A percentile compares a stretch with the other conserved stretches of the same genome.
Evolutionary conservation across 2,113 vertebrate genomes (phyloP).

Genomic region (Myotis lucifugus): DNA sequence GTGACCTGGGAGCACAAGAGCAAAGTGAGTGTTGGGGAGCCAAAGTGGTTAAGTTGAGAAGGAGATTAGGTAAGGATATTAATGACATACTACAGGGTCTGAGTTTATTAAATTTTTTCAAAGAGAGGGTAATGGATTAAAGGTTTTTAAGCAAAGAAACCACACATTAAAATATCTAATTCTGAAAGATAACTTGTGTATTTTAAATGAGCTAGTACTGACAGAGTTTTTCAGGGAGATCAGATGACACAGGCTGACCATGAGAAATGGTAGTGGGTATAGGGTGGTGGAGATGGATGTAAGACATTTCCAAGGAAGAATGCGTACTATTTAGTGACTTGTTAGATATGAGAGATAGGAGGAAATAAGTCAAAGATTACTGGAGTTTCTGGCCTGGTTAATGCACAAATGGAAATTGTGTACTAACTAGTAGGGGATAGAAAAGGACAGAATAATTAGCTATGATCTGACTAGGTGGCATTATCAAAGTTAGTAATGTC

Average conservation of each 20-base stretch:
- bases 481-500: not conserved
- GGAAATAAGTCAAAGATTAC: not conserved
- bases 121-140: not conserved
- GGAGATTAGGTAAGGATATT: not conserved
- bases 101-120: not conserved
- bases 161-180: not conserved
- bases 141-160: not conserved
- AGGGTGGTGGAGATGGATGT: not conserved
- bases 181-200: not conserved
- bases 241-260: not conserved
- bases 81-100: not conserved
- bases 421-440: not conserved
- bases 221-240: not conserved
- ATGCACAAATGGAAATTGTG: not conserved
- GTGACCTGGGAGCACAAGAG: not conserved
- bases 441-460: not conserved
- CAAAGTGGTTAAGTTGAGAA: not conserved
- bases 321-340: not conserved
- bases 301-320: not conserved
- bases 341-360: not conserved
- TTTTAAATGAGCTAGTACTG: not conserved
- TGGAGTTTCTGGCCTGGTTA: not conserved
- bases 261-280: not conserved
- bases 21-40: not conserved
- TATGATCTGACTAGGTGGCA: not conserved